Percentiles rank a stretch among this genome's conserved stretches.
Conservation (phyloP, 2,113 vertebrate species). For the Rhadina sibilatrix region DNA sequence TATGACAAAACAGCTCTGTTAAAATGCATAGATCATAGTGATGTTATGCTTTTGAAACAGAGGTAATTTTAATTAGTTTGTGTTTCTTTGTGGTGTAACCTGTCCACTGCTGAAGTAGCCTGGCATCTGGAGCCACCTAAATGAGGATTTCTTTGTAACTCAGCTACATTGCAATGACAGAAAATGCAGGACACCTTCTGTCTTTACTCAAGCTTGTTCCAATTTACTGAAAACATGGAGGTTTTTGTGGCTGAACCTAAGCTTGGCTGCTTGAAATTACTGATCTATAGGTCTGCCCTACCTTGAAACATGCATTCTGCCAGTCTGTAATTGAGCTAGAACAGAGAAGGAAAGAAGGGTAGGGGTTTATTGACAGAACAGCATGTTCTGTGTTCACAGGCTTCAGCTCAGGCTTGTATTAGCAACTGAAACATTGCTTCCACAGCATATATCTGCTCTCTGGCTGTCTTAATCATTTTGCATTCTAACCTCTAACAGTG, state of each 20-base stretch:
- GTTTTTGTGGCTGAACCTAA: not conserved
- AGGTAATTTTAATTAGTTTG: not conserved
- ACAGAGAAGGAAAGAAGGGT: not conserved
- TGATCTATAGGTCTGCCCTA: not conserved
- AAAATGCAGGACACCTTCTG: not conserved
- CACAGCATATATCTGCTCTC: not conserved
- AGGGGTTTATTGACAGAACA: slow-evolving; percentile 7
- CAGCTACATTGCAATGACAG: not conserved
- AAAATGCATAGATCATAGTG: not conserved
- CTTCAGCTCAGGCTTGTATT: not conserved
- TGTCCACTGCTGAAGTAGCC: not conserved
- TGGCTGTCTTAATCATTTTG: not conserved
- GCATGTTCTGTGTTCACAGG: not conserved
- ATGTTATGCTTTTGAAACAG: not conserved
- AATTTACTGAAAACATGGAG: not conserved
- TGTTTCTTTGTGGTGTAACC: not conserved
- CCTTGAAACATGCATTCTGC: not conserved
- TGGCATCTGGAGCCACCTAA: not conserved
- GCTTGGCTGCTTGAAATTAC: not conserved
- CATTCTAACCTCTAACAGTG: not conserved
- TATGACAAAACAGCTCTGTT: not conserved
- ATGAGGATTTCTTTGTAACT: not conserved
- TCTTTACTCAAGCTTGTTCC: not conserved
- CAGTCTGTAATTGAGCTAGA: not conserved
- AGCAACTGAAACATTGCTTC: not conserved